A percentile compares a stretch with the other conserved stretches of the same genome.
Conservation (phyloP, 2,888 invertebrate species). For the Philonicus albiceps region DNA sequence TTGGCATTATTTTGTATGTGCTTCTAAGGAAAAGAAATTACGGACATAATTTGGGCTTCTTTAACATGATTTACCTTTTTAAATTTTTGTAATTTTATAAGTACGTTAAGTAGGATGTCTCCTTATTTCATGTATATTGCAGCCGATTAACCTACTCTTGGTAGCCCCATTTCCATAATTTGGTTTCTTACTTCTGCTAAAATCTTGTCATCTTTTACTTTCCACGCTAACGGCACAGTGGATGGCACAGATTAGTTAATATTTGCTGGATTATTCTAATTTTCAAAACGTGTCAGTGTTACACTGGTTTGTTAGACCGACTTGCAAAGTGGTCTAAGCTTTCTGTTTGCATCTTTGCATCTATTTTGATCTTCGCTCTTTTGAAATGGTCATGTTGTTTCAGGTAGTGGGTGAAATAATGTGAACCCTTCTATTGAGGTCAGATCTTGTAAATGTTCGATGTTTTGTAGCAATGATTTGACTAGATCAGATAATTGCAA, state of each 20-base stretch:
- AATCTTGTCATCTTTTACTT: not conserved
- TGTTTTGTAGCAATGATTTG: not conserved
- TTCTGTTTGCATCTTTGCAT: not conserved
- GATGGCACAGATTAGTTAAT: not conserved
- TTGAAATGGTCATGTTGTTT: not conserved
- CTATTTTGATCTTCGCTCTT: not conserved
- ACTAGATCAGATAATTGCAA: not conserved
- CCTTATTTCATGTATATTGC: not conserved
- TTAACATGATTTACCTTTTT: not conserved
- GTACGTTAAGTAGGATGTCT: not conserved
- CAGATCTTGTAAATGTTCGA: not conserved
- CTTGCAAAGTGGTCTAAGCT: not conserved
- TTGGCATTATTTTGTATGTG: not conserved
- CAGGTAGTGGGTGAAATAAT: not conserved
- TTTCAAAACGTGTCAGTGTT: not conserved
- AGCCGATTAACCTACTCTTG: not conserved
- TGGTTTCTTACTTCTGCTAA: not conserved
- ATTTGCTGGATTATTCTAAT: not conserved
- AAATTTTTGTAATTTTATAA: not conserved
- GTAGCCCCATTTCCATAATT: not conserved
- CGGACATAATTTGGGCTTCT: not conserved
- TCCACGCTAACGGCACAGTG: not conserved
- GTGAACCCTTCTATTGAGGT: not conserved
- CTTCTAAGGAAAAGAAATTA: not conserved
- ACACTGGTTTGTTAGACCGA: not conserved